Conservation (phyloP, 1,140 invertebrate genomes). For the Drosophila repletoides region DNA sequence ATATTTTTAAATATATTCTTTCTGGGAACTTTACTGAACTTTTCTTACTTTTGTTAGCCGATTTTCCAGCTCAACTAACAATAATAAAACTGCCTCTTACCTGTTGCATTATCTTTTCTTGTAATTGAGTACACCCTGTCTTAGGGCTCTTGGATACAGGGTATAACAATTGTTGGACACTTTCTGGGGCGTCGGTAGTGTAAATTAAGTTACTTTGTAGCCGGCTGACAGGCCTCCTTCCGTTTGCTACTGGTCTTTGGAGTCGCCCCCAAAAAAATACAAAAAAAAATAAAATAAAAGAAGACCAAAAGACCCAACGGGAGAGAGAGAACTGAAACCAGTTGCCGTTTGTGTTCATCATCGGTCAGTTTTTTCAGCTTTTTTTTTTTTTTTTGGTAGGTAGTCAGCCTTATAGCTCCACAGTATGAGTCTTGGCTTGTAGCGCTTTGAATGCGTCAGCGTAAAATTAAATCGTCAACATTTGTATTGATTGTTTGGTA, state of each 20-base stretch:
- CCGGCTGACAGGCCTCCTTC: conserved; percentile 49
- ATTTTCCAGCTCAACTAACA: too few relatives aligned
- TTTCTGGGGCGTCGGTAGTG: conserved; percentile 48
- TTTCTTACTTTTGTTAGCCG: too few relatives aligned
- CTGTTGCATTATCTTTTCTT: too few relatives aligned
- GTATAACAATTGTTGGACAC: conserved; percentile 52
- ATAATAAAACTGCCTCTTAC: too few relatives aligned
- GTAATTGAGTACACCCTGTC: conserved; percentile 1
- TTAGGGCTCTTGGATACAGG: neutral
- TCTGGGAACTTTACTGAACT: too few relatives aligned
- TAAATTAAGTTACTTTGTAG: conserved; percentile 76
- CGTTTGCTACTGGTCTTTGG: conserved; percentile 70
- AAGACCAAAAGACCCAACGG: neutral
- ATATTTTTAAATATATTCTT: too few relatives aligned
- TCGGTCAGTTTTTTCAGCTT: conserved; percentile 25
- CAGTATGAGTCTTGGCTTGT: conserved; percentile 7
- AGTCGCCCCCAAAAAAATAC: conserved; percentile 6
- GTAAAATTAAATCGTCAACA: conserved; percentile 71
- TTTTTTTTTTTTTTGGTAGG: too few relatives aligned
- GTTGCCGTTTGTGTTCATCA: conserved; percentile 52
- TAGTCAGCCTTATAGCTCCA: conserved; percentile 17
- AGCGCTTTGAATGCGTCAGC: conserved; percentile 64
- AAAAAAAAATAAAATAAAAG: conserved; percentile 3
- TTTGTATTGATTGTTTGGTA: conserved; percentile 70
- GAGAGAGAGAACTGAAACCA: conserved; percentile 42